phyloP scores from a whole-genome alignment of 2,888 invertebrate species.

The Hydrotaea diabolus region DNA sequence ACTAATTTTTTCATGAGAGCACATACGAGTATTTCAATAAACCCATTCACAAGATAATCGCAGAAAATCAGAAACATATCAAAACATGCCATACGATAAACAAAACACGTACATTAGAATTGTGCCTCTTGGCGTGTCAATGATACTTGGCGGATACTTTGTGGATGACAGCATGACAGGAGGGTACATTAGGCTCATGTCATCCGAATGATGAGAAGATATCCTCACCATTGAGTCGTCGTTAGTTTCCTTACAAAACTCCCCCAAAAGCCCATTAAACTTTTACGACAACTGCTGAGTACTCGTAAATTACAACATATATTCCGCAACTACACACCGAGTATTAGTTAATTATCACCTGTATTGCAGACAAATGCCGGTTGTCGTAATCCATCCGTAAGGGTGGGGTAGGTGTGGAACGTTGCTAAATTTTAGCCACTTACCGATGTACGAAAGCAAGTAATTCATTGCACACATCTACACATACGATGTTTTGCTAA shows the following conservation, averaged over 20 bases:
- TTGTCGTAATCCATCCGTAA: background rate
- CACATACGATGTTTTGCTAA: slow-evolving; percentile 21
- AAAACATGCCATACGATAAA: no score
- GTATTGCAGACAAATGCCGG: background rate
- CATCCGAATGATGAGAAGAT: background rate
- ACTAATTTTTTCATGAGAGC: no score
- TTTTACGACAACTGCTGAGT: background rate
- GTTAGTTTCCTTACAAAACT: background rate
- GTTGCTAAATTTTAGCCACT: background rate
- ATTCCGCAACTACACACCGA: background rate
- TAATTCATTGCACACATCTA: slow-evolving; percentile 12
- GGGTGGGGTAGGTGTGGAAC: background rate
- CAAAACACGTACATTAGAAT: no score
- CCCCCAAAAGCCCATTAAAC: background rate
- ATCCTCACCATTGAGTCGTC: no score
- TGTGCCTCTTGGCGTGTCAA: no score
- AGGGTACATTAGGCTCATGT: background rate
- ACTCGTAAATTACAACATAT: background rate
- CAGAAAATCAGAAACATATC: no score
- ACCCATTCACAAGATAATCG: no score
- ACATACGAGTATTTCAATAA: no score
- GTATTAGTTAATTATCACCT: slow-evolving; percentile 24
- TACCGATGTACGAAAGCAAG: slow-evolving; percentile 4
- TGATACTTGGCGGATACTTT: no score
- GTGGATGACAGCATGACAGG: background rate